These are phyloP conservation scores for Saccopteryx leptura DNA, from an alignment of 2,113 vertebrate genomes.

Conservation along the genomic window DNA sequence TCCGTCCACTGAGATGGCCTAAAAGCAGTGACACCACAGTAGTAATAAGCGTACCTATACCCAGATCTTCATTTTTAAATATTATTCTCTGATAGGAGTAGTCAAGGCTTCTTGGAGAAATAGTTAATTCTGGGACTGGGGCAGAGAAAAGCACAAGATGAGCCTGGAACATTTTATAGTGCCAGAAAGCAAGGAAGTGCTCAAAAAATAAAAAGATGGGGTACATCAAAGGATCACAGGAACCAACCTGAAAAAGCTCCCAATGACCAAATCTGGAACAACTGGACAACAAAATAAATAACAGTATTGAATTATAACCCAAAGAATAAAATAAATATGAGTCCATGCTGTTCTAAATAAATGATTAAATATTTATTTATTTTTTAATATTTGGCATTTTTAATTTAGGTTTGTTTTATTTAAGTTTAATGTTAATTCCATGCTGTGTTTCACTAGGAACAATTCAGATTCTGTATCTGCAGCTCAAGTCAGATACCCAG, in stretches of 20 bases:
- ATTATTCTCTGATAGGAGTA: constrained; percentile 33
- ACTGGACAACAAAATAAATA: constrained; percentile 42
- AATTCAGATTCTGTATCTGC: too few species aligned
- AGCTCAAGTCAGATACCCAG: too few species aligned
- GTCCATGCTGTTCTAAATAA: not conserved
- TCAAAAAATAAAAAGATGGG: constrained; percentile 32
- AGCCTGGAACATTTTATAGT: not conserved
- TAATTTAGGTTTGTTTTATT: too few species aligned
- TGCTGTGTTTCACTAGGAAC: too few species aligned
- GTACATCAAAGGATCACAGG: constrained; percentile 1
- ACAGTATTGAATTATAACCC: not conserved
- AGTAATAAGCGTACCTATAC: not conserved
- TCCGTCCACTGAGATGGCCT: not conserved
- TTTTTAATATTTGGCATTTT: too few species aligned
- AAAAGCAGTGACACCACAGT: not conserved
- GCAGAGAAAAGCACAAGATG: constrained; percentile 50
- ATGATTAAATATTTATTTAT: not conserved
- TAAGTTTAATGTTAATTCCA: too few species aligned
- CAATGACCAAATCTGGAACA: not conserved
- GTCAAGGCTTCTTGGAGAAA: not conserved
- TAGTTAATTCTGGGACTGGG: constrained; percentile 23
- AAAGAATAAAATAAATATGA: constrained; percentile 37
- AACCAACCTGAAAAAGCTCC: constrained; percentile 39
- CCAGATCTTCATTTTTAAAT: constrained; percentile 30
- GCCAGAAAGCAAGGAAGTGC: not conserved